phyloP scores from a whole-genome alignment of 2,888 invertebrate species.

The Andrena flavipes region DNA sequence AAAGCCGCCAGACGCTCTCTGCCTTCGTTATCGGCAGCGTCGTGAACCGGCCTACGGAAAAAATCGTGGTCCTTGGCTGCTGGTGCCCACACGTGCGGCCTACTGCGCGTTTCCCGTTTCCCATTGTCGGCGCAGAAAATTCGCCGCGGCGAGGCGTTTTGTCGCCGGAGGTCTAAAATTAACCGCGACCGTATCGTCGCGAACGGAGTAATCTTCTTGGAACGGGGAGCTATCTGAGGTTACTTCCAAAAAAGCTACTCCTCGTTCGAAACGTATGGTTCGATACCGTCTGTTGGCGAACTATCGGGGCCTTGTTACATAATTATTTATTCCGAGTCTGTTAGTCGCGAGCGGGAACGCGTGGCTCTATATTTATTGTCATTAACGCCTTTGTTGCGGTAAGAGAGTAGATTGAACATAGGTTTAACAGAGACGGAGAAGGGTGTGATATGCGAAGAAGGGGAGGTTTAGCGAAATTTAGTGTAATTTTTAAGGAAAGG shows the following conservation, averaged over 20 bases:
- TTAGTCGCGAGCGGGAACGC: not conserved
- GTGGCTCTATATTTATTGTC: no score
- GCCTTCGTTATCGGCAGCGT: conserved; percentile 15
- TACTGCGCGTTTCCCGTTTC: conserved; percentile 35
- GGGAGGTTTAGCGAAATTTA: no score
- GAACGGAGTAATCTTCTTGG: conserved; percentile 30
- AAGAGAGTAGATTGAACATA: no score
- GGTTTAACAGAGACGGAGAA: no score
- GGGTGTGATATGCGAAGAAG: no score
- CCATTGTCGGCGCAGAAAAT: conserved; percentile 27
- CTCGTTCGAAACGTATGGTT: not conserved
- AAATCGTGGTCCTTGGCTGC: conserved; percentile 60
- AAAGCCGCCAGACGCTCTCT: conserved; percentile 26
- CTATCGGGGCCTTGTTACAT: conserved; percentile 14
- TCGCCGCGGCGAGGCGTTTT: not conserved
- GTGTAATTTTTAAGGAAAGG: no score
- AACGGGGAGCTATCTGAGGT: conserved; percentile 40
- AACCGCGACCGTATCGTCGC: conserved; percentile 37
- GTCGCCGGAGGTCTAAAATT: conserved; percentile 25
- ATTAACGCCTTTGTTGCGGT: no score
- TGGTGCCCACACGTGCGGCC: conserved; percentile 52
- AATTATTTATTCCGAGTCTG: not conserved
- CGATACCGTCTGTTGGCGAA: not conserved
- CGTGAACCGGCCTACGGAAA: conserved; percentile 51
- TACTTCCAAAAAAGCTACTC: conserved; percentile 26